phyloP scores from a whole-genome alignment of 2,888 invertebrate species.

The Meliscaeva auricollis region DNA sequence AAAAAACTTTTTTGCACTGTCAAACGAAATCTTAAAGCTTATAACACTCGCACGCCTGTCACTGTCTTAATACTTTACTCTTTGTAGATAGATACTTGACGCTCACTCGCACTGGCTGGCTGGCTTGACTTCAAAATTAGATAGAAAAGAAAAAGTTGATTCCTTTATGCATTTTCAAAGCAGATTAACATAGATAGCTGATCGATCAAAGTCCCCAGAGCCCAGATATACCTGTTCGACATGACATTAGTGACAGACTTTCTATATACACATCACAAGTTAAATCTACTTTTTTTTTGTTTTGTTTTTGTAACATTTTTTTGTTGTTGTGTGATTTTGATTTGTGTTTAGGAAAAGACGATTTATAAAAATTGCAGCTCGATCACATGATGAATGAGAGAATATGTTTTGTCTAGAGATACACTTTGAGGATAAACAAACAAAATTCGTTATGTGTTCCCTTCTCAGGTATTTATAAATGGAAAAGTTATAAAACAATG shows the following conservation, averaged over 20 bases:
- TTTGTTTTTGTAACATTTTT: conserved; percentile 1
- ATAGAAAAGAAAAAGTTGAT: conserved; percentile 35
- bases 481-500: conserved; percentile 52
- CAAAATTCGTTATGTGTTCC: background rate
- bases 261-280: conserved; percentile 28
- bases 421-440: background rate
- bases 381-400: conserved; percentile 52
- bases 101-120: background rate
- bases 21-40: conserved; percentile 63
- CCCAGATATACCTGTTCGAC: conserved; percentile 43
- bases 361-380: conserved; percentile 4
- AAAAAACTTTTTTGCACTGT: conserved; percentile 35
- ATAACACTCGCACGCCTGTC: conserved; percentile 67
- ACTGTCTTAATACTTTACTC: conserved; percentile 16
- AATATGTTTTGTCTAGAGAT: background rate
- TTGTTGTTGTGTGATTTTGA: background rate
- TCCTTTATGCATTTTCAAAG: conserved; percentile 63
- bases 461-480: conserved; percentile 50
- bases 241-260: conserved; percentile 72
- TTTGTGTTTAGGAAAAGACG: background rate
- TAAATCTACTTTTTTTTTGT: background rate
- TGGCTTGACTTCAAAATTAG: background rate
- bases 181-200: conserved; percentile 74
- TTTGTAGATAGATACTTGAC: background rate
- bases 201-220: conserved; percentile 68